These are phyloP conservation scores for Mobula birostris DNA, from an alignment of 2,113 vertebrate species.

Conservation along the genomic window DNA sequence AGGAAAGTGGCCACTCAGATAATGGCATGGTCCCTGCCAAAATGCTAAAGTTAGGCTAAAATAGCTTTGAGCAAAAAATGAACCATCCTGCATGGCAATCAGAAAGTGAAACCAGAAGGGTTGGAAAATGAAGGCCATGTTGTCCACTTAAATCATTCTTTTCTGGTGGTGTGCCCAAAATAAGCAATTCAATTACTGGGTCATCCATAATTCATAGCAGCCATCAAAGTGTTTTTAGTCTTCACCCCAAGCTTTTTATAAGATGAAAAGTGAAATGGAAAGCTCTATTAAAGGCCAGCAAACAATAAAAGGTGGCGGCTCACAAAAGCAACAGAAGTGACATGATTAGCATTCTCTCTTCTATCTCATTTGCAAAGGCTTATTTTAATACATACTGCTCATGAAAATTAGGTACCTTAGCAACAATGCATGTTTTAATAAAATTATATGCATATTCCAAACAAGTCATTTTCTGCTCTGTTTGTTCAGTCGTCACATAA, in stretches of 20 bases:
- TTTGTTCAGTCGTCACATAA: background rate
- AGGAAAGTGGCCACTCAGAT: too few relatives aligned
- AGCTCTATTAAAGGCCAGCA: background rate
- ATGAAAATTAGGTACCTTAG: background rate
- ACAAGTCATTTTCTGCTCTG: background rate
- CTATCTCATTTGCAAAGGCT: background rate
- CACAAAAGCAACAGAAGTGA: background rate
- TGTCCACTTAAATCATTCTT: background rate
- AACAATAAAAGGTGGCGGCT: background rate
- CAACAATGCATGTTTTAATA: slow-evolving; percentile 2
- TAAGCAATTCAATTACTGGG: background rate
- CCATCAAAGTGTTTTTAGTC: background rate
- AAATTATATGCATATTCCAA: background rate
- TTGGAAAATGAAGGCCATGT: background rate
- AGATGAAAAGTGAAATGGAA: background rate
- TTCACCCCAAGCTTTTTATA: background rate
- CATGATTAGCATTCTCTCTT: too few relatives aligned
- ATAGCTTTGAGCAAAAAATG: background rate
- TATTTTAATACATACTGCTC: background rate
- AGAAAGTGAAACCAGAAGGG: background rate
- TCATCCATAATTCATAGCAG: background rate
- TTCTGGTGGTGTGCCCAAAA: background rate
- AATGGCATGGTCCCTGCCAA: background rate
- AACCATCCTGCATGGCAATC: background rate
- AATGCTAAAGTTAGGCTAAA: background rate